Percentiles rank a stretch among this genome's conserved stretches.
Conservation (phyloP, 2,888 invertebrate genomes). For the Dasysyrphus tricinctus region DNA sequence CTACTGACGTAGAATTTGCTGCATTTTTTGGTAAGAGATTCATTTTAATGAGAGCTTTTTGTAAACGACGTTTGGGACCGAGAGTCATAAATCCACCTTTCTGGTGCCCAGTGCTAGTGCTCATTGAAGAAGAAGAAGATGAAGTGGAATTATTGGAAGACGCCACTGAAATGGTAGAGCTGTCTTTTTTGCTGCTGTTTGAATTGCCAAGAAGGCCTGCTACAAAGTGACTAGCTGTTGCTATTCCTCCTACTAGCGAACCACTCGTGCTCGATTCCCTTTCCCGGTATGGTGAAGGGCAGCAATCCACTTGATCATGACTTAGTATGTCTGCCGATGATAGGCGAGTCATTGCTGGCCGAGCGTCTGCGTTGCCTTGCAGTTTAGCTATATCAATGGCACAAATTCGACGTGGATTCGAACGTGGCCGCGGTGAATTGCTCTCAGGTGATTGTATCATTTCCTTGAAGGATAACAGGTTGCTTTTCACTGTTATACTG, state of each 20-base stretch:
- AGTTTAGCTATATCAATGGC: constrained; percentile 88
- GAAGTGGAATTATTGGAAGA: constrained; percentile 80
- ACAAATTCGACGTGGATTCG: constrained; percentile 82
- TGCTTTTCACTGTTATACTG: constrained; percentile 98
- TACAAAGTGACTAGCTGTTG: constrained; percentile 75
- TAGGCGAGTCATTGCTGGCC: constrained; percentile 84
- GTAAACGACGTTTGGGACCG: constrained; percentile 92
- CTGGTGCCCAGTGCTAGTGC: constrained; percentile 78
- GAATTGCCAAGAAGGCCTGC: constrained; percentile 62
- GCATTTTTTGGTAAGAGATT: constrained; percentile 86
- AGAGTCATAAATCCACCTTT: constrained; percentile 93
- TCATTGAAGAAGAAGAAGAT: constrained; percentile 85
- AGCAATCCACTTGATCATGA: constrained; percentile 81
- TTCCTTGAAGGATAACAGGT: constrained; percentile 93
- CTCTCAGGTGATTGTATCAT: constrained; percentile 84
- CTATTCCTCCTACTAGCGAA: constrained; percentile 57
- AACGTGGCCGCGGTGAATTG: constrained; percentile 77
- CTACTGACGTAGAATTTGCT: constrained; percentile 78
- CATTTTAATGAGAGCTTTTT: constrained; percentile 94
- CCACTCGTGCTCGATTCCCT: constrained; percentile 76
- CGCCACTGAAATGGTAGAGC: constrained; percentile 54
- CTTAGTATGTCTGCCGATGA: constrained; percentile 89
- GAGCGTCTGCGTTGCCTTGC: constrained; percentile 83
- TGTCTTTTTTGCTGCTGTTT: constrained; percentile 64
- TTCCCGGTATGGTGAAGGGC: constrained; percentile 84